These are phyloP conservation scores for Haliclystus octoradiatus DNA, from an alignment of 30 jellyfish, hydroid and myxozoan genomes.

Conservation along the genomic window DNA sequence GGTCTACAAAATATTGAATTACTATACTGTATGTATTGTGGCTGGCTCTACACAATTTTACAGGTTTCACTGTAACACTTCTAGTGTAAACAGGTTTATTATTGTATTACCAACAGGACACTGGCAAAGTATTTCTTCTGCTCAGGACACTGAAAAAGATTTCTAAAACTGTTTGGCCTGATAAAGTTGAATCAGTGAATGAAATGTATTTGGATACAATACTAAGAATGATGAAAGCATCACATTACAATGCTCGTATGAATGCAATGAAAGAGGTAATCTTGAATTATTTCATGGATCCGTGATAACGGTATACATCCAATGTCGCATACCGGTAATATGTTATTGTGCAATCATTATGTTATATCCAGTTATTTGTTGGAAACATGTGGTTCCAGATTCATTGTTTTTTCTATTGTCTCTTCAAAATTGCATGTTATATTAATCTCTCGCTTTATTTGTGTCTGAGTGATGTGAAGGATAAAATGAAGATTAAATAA, in stretches of 20 bases:
- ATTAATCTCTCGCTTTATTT: no score
- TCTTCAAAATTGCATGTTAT: no score
- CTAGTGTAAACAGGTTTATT: slow-evolving; percentile 2
- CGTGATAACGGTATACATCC: no score
- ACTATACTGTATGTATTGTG: background rate
- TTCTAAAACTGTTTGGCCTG: slow-evolving; percentile 84
- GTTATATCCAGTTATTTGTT: no score
- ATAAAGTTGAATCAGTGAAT: slow-evolving; percentile 49
- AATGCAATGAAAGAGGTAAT: slow-evolving; percentile 80
- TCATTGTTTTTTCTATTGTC: no score
- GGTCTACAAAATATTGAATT: background rate
- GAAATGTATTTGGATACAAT: slow-evolving; percentile 66
- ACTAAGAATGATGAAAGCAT: slow-evolving; percentile 61
- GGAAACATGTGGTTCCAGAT: no score
- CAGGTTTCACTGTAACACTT: background rate
- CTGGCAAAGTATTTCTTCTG: slow-evolving; percentile 79
- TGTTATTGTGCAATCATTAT: no score
- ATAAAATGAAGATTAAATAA: no score
- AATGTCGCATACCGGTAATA: no score
- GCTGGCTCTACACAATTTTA: background rate
- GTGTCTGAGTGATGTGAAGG: no score
- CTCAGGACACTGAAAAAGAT: slow-evolving; percentile 60
- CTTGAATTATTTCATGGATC: background rate
- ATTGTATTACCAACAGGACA: slow-evolving; percentile 66
- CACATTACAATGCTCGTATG: slow-evolving; percentile 89